Percentiles rank a stretch among this genome's conserved stretches.
phyloP scores from a whole-genome alignment of 2,888 invertebrate genomes.

The Danaus chrysippus region DNA sequence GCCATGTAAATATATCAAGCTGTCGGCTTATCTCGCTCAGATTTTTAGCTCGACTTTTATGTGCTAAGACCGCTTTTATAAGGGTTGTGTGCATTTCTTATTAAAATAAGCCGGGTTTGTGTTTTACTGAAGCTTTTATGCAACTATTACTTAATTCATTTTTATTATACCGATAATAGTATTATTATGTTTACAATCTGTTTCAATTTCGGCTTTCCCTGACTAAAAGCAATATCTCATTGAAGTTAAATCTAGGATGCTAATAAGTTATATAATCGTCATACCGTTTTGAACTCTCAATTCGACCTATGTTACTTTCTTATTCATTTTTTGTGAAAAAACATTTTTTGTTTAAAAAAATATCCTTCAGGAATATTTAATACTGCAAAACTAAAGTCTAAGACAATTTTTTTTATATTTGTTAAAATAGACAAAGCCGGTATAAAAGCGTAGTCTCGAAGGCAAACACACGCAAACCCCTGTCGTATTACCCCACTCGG shows the following conservation, averaged over 20 bases:
- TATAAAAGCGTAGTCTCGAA: slow-evolving; percentile 28
- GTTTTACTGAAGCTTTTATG: not conserved
- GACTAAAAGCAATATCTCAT: no score
- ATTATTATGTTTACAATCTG: no score
- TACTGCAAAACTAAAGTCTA: no score
- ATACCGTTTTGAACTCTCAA: no score
- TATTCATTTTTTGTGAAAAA: no score
- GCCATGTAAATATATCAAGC: slow-evolving; percentile 28
- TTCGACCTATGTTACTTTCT: no score
- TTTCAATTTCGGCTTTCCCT: no score
- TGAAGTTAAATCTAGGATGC: no score
- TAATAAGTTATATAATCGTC: no score
- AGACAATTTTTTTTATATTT: slow-evolving; percentile 29
- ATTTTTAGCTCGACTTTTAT: slow-evolving; percentile 25
- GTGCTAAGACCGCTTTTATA: slow-evolving; percentile 15
- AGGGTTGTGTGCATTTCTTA: slow-evolving; percentile 2
- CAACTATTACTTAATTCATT: not conserved
- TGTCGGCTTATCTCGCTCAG: slow-evolving; percentile 25
- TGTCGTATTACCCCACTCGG: slow-evolving; percentile 22
- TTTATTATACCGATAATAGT: not conserved
- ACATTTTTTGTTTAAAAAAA: no score
- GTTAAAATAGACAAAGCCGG: slow-evolving; percentile 31
- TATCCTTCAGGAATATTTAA: no score
- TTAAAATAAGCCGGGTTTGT: not conserved
- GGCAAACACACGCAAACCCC: slow-evolving; percentile 25